Percentiles rank a stretch among this genome's conserved stretches.
Evolutionary conservation across 2,888 invertebrate genomes (phyloP).

Genomic region (Galeopsomyia nigrocyanea): DNA sequence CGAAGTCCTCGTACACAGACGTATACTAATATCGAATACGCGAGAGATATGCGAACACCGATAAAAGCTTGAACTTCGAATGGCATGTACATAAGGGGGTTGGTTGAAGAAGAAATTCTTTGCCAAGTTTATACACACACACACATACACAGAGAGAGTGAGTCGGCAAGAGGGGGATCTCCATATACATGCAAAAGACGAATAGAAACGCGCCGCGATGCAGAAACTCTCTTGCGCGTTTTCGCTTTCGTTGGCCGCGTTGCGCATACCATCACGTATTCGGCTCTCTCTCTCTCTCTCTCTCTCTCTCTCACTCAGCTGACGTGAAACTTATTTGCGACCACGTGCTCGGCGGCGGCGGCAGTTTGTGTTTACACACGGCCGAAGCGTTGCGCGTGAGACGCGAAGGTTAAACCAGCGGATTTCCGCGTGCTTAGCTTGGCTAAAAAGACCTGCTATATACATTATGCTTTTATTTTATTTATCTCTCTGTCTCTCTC

Average conservation of each 20-base stretch:
- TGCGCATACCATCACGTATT: constrained; percentile 60
- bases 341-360: constrained; percentile 50
- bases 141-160: constrained; percentile 17
- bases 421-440: constrained; percentile 5
- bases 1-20: not conserved
- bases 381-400: too few relatives aligned
- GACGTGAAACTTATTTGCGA: constrained; percentile 56
- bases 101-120: not conserved
- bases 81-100: too few relatives aligned
- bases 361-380: too few relatives aligned
- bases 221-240: constrained; percentile 52
- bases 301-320: constrained; percentile 51
- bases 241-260: constrained; percentile 61
- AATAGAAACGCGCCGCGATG: constrained; percentile 41
- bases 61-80: not conserved
- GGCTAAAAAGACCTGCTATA: too few relatives aligned
- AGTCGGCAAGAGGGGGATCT: constrained; percentile 48
- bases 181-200: too few relatives aligned
- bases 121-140: not conserved
- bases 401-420: constrained; percentile 41
- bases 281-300: constrained; percentile 39
- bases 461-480: too few relatives aligned
- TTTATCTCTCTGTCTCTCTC: too few relatives aligned
- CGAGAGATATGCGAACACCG: not conserved
- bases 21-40: not conserved